A percentile compares a stretch with the other conserved stretches of the same genome.
phyloP scores from a whole-genome alignment of 2,797 vertebrate species.

The Gymnothorax reevesii region DNA sequence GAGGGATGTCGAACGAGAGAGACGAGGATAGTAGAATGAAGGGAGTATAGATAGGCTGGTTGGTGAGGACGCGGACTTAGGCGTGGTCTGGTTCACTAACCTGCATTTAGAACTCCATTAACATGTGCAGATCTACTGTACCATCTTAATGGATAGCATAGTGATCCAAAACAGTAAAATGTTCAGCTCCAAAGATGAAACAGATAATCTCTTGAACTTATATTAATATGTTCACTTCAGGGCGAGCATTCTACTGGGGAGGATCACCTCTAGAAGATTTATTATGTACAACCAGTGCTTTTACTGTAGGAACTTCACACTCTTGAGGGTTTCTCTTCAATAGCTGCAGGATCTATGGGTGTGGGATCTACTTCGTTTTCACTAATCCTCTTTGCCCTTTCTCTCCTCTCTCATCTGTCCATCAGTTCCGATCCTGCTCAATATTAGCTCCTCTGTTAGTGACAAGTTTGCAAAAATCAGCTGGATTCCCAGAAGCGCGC shows the following conservation, averaged over 20 bases:
- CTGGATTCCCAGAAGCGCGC: constrained; percentile 62
- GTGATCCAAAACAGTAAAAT: not conserved
- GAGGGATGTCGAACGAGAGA: too few species aligned
- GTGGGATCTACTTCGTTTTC: constrained; percentile 35
- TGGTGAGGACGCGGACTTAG: too few species aligned
- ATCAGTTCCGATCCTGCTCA: constrained; percentile 56
- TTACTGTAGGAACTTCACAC: not conserved
- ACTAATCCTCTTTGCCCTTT: constrained; percentile 54
- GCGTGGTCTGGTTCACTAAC: too few species aligned
- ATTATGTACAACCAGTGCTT: not conserved
- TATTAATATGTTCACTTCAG: not conserved
- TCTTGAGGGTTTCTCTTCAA: not conserved
- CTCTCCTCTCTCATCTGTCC: constrained; percentile 44
- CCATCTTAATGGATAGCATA: not conserved
- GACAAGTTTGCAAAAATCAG: constrained; percentile 74
- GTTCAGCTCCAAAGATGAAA: not conserved
- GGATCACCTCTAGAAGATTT: not conserved
- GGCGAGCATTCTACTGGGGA: not conserved
- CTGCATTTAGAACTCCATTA: not conserved
- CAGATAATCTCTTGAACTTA: not conserved
- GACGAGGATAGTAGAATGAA: too few species aligned
- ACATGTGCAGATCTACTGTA: not conserved
- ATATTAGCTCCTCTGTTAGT: constrained; percentile 67
- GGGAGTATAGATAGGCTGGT: too few species aligned
- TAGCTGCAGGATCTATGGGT: not conserved